Evolutionary conservation across 2,113 vertebrate genomes (phyloP), one percentile per base, ranked within the genome.

Genomic region (Serranochromis macrocephalus): DNA sequence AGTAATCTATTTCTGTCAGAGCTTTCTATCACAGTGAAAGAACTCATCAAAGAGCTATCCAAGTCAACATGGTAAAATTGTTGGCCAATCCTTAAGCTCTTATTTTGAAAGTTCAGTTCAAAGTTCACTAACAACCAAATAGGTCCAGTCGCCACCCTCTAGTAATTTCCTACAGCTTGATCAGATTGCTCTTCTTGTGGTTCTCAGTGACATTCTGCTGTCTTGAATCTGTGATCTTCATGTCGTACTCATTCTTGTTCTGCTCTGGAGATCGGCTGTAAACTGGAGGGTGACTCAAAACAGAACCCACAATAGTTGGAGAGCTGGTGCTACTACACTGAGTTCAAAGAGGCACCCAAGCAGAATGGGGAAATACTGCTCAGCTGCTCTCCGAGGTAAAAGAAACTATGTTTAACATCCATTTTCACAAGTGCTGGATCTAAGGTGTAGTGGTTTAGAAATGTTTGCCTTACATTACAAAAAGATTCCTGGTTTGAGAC

Each of bases 301-400:
- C 40, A 73, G 0, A 17, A 17, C 1, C 13, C 4, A 26, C 40
- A 7, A 0, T 24, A 45, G 38, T 0, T 73, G 68, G 21, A 45
- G 68, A 26, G 21, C 68, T 45, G 21, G 14, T 16, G 68, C 68
- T 16, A 24, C 4, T 26, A 26, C 40, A 10, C 13, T 26, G 38
- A 45, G 12, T 45, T 73, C 40, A 71, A 71, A 42, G 38, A 71
- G 66, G 38, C 66, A 45, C 14, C 21, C 8, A 26, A 73, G 40
- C 14, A 47, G 68, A 73, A 45, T 26, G 8, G 14, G 68, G 21
- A 33, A 73, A 26, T 47, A 29, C 68, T 45, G 40, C 21, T 47
- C 68, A 17, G 68, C 68, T 73, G 68, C 21, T 73, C 13, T 73
- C 40, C 1, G 7, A 29, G 40, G 13, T 26, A 16, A 4, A 73